A percentile compares a stretch with the other conserved stretches of the same genome.
Evolutionary conservation across 2,888 invertebrate genomes (phyloP).

Genomic region (Elmis aenea): DNA sequence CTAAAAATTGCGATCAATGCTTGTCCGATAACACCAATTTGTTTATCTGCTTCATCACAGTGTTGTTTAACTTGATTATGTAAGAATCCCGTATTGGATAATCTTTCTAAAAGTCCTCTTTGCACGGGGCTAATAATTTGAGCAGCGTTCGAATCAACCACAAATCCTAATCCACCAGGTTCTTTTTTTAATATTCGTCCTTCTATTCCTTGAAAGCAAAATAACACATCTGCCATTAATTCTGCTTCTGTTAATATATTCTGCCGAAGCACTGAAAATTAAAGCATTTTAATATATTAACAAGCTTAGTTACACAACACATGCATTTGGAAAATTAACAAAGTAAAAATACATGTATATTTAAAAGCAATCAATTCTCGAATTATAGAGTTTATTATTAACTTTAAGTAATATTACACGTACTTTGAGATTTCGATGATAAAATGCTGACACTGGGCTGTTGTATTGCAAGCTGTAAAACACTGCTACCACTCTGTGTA

Average conservation of each 20-base stretch:
- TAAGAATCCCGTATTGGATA: constrained; percentile 76
- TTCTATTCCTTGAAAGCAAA: constrained; percentile 84
- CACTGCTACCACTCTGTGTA: too few species aligned
- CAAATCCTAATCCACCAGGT: constrained; percentile 56
- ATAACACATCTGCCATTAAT: constrained; percentile 72
- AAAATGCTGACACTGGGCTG: too few species aligned
- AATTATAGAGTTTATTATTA: too few species aligned
- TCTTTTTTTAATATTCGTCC: constrained; percentile 69
- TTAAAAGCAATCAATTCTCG: too few species aligned
- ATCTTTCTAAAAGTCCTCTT: constrained; percentile 61
- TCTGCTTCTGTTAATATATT: constrained; percentile 46
- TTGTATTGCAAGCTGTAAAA: too few species aligned
- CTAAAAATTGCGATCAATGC: constrained; percentile 81
- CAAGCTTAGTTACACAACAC: too few species aligned
- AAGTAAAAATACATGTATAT: too few species aligned
- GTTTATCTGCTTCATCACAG: constrained; percentile 66
- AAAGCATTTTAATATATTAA: too few species aligned
- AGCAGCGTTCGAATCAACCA: constrained; percentile 53
- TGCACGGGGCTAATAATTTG: constrained; percentile 52
- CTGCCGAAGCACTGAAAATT: constrained; percentile 10
- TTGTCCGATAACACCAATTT: constrained; percentile 71
- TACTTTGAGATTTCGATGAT: too few species aligned
- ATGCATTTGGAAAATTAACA: too few species aligned
- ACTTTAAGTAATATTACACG: too few species aligned
- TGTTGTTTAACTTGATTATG: constrained; percentile 78